phyloP scores from a whole-genome alignment of 23 tunicate species.

The Corella eumyota region DNA sequence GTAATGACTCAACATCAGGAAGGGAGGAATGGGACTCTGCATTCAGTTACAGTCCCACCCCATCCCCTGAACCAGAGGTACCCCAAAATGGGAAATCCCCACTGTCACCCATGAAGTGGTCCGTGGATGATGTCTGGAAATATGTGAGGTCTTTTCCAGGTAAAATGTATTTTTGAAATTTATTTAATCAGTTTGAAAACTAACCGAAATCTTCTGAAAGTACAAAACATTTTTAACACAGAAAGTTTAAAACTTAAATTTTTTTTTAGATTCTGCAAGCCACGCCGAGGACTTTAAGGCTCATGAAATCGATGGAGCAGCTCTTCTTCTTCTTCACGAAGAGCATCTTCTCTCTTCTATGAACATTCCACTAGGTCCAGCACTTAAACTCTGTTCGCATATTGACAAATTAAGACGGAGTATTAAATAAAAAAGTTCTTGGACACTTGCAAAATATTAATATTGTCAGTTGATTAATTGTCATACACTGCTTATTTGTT shows the following conservation, averaged over 20 bases:
- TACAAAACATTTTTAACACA: not conserved
- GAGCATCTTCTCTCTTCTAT: conserved; percentile 60
- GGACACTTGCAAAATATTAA: too few relatives aligned
- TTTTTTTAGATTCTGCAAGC: conserved; percentile 16
- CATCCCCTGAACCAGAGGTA: conserved; percentile 22
- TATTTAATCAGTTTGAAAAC: not conserved
- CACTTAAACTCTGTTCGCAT: conserved; percentile 80
- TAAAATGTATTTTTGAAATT: too few relatives aligned
- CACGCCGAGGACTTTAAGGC: conserved; percentile 67
- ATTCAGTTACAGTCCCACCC: conserved; percentile 22
- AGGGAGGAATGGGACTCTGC: too few relatives aligned
- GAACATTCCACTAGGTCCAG: conserved; percentile 80
- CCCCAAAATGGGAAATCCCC: conserved; percentile 13
- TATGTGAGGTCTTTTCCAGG: conserved; percentile 58
- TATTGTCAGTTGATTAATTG: too few relatives aligned
- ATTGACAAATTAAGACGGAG: conserved; percentile 25
- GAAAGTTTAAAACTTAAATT: too few relatives aligned
- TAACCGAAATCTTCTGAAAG: not conserved
- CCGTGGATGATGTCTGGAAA: conserved; percentile 74
- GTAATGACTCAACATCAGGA: not conserved
- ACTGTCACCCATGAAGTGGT: conserved; percentile 34
- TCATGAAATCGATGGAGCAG: conserved; percentile 90
- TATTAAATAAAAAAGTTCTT: too few relatives aligned
- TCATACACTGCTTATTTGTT: too few relatives aligned
- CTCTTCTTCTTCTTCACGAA: conserved; percentile 60